Evolutionary conservation across 2,888 invertebrate genomes (phyloP).

Genomic region (Napeogenes inachia): DNA sequence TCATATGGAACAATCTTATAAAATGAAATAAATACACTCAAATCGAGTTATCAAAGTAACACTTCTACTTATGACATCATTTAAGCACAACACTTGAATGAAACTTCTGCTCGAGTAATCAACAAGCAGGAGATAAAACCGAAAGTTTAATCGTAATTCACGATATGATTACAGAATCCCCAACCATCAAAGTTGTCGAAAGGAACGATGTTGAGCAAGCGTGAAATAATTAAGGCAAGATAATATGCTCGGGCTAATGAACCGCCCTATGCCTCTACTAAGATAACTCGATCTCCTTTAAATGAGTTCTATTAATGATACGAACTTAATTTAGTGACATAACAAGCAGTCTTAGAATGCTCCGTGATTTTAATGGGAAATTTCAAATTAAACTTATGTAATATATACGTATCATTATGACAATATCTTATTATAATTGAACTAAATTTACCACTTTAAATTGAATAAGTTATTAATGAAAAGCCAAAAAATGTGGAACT

Average conservation of each 20-base stretch:
- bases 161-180: slow-evolving; percentile 54
- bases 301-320: slow-evolving; percentile 9
- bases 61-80: slow-evolving; percentile 52
- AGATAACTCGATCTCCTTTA: slow-evolving; percentile 37
- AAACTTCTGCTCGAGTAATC: slow-evolving; percentile 56
- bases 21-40: slow-evolving; percentile 33
- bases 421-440: background rate
- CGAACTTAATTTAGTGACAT: slow-evolving; percentile 3
- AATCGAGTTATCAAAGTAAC: slow-evolving; percentile 46
- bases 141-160: slow-evolving; percentile 63
- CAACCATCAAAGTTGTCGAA: slow-evolving; percentile 46
- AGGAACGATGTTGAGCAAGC: slow-evolving; percentile 49
- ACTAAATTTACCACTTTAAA: no score
- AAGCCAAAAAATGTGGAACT: background rate
- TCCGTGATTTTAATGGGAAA: background rate
- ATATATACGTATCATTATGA: background rate
- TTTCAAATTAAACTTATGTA: background rate
- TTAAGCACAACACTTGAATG: slow-evolving; percentile 50
- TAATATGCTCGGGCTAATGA: slow-evolving; percentile 65
- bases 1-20: background rate
- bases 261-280: slow-evolving; percentile 42
- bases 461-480: background rate
- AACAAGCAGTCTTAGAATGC: background rate
- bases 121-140: slow-evolving; percentile 57
- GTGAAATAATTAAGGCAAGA: slow-evolving; percentile 65